A percentile compares a stretch with the other conserved stretches of the same genome.
Evolutionary conservation across 2,888 invertebrate species (phyloP).

Genomic region (Tricholauxania praeusta): DNA sequence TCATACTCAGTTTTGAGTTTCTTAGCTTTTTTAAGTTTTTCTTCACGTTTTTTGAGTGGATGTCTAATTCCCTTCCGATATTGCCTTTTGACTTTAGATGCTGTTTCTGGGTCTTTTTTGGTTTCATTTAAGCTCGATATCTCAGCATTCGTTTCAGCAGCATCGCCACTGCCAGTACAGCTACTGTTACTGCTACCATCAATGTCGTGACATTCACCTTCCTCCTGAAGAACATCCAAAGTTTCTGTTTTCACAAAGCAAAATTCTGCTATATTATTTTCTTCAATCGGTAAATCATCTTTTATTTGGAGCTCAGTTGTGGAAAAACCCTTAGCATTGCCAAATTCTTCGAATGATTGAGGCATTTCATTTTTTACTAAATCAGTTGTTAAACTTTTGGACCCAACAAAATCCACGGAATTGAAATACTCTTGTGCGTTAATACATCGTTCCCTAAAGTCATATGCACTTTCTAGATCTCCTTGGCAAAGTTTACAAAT

Average conservation of each 20-base stretch:
- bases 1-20: background rate
- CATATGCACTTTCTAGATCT: slow-evolving; percentile 48
- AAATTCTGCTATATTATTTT: slow-evolving; percentile 4
- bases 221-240: background rate
- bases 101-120: too few species aligned
- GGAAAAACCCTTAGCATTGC: background rate
- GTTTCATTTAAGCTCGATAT: background rate
- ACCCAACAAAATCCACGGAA: background rate
- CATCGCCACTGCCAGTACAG: background rate
- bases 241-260: background rate
- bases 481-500: slow-evolving; percentile 13
- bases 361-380: background rate
- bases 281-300: background rate
- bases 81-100: too few species aligned
- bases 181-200: too few species aligned
- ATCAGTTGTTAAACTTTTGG: background rate
- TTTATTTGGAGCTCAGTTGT: background rate
- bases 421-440: slow-evolving; percentile 49
- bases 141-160: background rate
- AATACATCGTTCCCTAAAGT: slow-evolving; percentile 52
- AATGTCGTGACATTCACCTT: background rate
- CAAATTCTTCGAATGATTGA: background rate
- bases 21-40: slow-evolving; percentile 25
- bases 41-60: background rate
- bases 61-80: too few species aligned